phyloP scores from a whole-genome alignment of 2,113 vertebrate species.

The Onychostruthus taczanowskii region DNA sequence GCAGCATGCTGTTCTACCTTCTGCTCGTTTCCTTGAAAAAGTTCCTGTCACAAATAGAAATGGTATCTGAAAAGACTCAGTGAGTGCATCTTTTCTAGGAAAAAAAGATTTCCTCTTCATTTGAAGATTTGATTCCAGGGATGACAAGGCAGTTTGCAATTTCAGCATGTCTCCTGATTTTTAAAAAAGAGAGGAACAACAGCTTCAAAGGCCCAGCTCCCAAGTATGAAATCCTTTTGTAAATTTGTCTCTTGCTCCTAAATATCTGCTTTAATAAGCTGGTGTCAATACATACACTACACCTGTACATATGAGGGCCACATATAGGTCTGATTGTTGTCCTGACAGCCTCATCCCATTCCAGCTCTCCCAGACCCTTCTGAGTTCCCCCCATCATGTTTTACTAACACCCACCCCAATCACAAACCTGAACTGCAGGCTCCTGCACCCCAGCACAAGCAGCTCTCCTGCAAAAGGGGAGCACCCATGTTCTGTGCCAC shows the following conservation, averaged over 20 bases:
- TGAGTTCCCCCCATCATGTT: not conserved
- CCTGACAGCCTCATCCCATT: not conserved
- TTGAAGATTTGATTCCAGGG: slow-evolving; percentile 18
- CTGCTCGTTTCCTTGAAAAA: slow-evolving; percentile 35
- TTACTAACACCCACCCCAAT: not conserved
- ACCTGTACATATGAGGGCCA: not conserved
- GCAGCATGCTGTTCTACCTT: slow-evolving; percentile 40
- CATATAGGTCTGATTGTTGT: not conserved
- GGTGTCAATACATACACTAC: not conserved
- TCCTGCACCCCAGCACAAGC: not conserved
- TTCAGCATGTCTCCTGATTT: not conserved
- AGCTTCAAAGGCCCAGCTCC: not conserved
- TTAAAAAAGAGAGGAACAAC: not conserved
- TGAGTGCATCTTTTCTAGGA: not conserved
- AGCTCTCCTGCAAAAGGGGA: not conserved
- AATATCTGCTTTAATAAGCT: not conserved
- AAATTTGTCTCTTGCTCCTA: not conserved
- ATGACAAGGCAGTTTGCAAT: slow-evolving; percentile 40
- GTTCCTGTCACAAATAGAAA: slow-evolving; percentile 41
- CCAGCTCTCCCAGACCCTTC: not conserved
- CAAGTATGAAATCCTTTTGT: not conserved
- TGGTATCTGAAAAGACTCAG: slow-evolving; percentile 23
- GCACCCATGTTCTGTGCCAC: not conserved
- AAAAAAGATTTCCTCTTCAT: slow-evolving; percentile 31
- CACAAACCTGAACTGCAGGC: not conserved